These are phyloP conservation scores for Mormyrus hasselquistii DNA, from an alignment of 2,797 vertebrate genomes.

Conservation along the genomic window DNA sequence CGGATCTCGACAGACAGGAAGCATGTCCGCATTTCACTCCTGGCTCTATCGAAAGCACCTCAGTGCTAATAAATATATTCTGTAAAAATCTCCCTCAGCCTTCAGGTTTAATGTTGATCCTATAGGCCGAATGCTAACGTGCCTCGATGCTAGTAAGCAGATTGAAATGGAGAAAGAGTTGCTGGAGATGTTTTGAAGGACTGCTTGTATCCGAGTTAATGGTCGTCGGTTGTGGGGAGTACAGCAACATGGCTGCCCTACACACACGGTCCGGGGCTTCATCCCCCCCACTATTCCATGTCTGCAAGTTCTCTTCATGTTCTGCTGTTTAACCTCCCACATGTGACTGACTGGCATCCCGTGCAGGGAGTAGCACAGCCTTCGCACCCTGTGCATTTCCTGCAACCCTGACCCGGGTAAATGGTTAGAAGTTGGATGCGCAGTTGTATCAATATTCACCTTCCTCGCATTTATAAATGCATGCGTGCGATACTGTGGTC, in stretches of 20 bases:
- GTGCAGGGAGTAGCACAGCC: background rate
- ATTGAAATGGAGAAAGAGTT: background rate
- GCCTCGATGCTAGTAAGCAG: background rate
- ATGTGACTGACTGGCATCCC: background rate
- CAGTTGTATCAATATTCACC: background rate
- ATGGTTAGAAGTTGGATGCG: background rate
- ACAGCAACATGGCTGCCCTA: background rate
- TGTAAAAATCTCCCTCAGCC: background rate
- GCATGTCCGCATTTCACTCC: background rate
- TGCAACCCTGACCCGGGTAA: background rate
- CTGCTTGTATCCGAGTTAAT: background rate
- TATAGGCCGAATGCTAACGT: background rate
- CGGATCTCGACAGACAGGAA: background rate
- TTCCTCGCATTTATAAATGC: background rate
- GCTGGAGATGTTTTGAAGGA: background rate
- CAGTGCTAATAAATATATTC: background rate
- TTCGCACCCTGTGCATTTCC: background rate
- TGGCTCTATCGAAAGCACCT: background rate
- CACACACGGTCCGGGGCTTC: background rate
- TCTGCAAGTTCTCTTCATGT: background rate
- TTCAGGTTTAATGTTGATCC: background rate
- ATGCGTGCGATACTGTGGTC: background rate
- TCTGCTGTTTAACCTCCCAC: background rate
- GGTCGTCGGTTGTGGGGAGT: background rate
- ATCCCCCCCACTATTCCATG: background rate